Conservation (phyloP, 1,140 invertebrate species). For the Cydia fagiglandana region DNA sequence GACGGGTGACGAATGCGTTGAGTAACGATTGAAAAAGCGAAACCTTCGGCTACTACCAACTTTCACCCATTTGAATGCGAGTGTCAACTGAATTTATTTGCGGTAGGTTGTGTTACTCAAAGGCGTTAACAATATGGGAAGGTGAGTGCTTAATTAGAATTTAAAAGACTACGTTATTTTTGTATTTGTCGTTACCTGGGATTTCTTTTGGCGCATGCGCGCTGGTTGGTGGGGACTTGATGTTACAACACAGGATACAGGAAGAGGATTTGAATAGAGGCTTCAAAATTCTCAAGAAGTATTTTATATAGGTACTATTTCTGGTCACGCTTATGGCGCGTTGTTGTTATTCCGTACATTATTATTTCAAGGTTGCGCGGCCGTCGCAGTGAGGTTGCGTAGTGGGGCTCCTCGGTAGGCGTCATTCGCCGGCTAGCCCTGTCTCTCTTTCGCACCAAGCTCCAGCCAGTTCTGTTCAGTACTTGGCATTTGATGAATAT, state of each 20-base stretch:
- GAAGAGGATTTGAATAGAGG: conserved; percentile 50
- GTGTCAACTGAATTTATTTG: conserved; percentile 41
- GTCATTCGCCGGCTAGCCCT: conserved; percentile 69
- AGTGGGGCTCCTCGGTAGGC: conserved; percentile 77
- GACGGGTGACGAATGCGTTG: conserved; percentile 64
- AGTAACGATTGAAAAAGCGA: conserved; percentile 72
- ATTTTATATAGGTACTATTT: conserved; percentile 65
- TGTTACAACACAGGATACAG: conserved; percentile 42
- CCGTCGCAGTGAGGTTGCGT: conserved; percentile 76
- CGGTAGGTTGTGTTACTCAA: conserved; percentile 27
- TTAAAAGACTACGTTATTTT: neutral
- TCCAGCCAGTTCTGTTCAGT: conserved; percentile 65
- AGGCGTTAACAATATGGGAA: neutral
- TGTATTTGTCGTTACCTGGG: neutral
- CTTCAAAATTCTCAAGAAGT: conserved; percentile 63
- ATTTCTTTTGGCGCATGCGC: conserved; percentile 1
- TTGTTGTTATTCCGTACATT: conserved; percentile 78
- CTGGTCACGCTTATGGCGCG: conserved; percentile 74
- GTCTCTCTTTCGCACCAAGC: conserved; percentile 71
- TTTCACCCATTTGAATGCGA: conserved; percentile 66
- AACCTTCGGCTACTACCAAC: conserved; percentile 68
- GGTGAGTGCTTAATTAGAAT: conserved; percentile 9
- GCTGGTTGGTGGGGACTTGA: neutral
- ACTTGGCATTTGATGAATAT: conserved; percentile 64
- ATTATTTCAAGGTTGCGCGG: conserved; percentile 78